A percentile compares a stretch with the other conserved stretches of the same genome.
phyloP scores from a whole-genome alignment of 2,888 invertebrate species.

The Sphaeridia pumilis region DNA sequence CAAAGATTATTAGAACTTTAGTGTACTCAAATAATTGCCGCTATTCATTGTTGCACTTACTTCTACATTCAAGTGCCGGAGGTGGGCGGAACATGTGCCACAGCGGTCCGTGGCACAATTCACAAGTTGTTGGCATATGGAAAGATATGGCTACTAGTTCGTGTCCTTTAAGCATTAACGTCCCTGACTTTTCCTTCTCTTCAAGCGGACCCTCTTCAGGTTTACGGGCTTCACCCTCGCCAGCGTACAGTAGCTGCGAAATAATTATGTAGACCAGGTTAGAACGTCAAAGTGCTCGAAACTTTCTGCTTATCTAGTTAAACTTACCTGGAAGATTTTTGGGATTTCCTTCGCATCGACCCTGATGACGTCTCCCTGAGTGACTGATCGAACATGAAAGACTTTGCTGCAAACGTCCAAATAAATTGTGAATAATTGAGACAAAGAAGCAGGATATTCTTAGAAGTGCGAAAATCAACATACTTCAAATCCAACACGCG shows the following conservation, averaged over 20 bases:
- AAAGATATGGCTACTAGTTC: conserved; percentile 92
- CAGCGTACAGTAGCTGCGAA: conserved; percentile 78
- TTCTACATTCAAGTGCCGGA: conserved; percentile 90
- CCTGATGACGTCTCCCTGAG: conserved; percentile 97
- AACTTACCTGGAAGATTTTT: conserved; percentile 73
- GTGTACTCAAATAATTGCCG: conserved; percentile 4
- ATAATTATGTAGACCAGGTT: background rate
- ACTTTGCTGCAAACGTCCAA: conserved; percentile 62
- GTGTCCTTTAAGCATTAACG: conserved; percentile 76
- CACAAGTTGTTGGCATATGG: conserved; percentile 97
- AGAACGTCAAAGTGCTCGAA: too few species aligned
- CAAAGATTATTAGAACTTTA: conserved; percentile 17
- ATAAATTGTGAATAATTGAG: background rate
- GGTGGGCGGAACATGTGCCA: conserved; percentile 98
- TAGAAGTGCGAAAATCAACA: conserved; percentile 37
- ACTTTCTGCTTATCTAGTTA: background rate
- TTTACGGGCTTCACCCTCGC: conserved; percentile 59
- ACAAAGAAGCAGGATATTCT: background rate
- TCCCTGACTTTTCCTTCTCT: conserved; percentile 48
- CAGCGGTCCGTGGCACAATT: conserved; percentile 90
- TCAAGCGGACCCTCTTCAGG: conserved; percentile 40
- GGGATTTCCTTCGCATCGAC: conserved; percentile 99
- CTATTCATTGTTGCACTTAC: too few species aligned
- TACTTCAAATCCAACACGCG: conserved; percentile 91
- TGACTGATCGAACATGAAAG: conserved; percentile 95